Conservation (phyloP, 2,888 invertebrate genomes). For the Acanthoscelides obtectus region DNA sequence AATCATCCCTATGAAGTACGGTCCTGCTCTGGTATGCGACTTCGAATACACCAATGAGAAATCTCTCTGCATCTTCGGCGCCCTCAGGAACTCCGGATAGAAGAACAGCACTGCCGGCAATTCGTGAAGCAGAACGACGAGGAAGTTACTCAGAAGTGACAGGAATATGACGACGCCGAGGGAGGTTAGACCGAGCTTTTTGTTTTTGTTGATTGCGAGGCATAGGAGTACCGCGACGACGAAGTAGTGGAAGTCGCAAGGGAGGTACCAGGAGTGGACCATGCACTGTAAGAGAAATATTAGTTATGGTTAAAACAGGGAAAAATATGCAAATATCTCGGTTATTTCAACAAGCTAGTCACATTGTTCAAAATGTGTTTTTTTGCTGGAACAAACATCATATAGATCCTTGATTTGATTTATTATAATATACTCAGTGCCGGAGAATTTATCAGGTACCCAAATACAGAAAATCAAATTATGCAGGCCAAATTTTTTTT, state of each 20-base stretch:
- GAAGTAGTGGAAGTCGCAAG: constrained; percentile 67
- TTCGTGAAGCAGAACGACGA: constrained; percentile 49
- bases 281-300: constrained; percentile 54
- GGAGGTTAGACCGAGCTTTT: constrained; percentile 43
- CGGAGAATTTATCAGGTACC: too few species aligned
- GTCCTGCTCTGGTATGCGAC: constrained; percentile 54
- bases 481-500: too few species aligned
- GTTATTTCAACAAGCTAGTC: too few species aligned
- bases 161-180: constrained; percentile 40
- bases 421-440: too few species aligned
- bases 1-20: constrained; percentile 56
- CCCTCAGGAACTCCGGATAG: constrained; percentile 51
- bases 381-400: too few species aligned
- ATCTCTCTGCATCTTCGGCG: constrained; percentile 50
- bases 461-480: too few species aligned
- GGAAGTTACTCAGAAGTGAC: constrained; percentile 50
- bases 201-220: constrained; percentile 46
- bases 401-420: too few species aligned
- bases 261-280: constrained; percentile 63
- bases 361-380: too few species aligned
- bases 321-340: too few species aligned
- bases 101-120: constrained; percentile 53
- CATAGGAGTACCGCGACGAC: constrained; percentile 50
- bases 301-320: background rate
- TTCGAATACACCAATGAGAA: constrained; percentile 55